Conservation (phyloP, 92 coral and sea anemone genomes). For the Parazoanthus swiftii region DNA sequence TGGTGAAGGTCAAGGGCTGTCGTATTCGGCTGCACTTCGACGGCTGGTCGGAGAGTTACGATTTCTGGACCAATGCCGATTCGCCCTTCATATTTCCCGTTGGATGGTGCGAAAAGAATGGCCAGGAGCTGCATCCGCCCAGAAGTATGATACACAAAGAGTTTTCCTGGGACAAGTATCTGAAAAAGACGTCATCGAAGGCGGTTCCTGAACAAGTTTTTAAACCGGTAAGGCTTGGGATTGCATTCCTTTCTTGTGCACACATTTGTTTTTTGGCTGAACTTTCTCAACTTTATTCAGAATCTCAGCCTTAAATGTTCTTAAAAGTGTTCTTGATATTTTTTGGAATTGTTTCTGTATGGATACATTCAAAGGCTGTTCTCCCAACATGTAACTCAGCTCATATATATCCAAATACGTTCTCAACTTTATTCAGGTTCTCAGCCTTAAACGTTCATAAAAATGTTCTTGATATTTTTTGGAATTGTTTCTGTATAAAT, state of each 20-base stretch:
- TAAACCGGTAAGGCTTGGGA: conserved; percentile 12
- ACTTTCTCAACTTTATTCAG: no score
- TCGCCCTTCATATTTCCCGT: conserved; percentile 64
- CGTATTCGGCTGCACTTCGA: conserved; percentile 69
- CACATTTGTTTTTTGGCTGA: no score
- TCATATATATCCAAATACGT: no score
- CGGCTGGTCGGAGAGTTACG: conserved; percentile 76
- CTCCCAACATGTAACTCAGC: no score
- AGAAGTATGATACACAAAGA: conserved; percentile 47
- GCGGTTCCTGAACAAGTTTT: conserved; percentile 41
- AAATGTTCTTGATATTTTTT: no score
- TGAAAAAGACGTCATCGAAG: conserved; percentile 18
- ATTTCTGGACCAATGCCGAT: conserved; percentile 69
- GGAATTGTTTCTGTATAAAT: no score
- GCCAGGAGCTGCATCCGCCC: conserved; percentile 58
- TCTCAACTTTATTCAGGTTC: no score
- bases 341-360: no score
- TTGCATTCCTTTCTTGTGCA: neutral
- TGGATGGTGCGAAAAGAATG: conserved; percentile 63
- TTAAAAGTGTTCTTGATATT: no score
- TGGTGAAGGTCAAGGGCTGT: conserved; percentile 62
- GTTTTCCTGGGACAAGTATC: conserved; percentile 46
- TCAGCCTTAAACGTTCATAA: no score
- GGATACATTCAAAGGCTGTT: no score
- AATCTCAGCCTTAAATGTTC: no score